Percentiles rank a stretch among this genome's conserved stretches.
These are phyloP conservation scores for Microcebus ravelobensis DNA, from an alignment of 2,113 vertebrate species.

Conservation along the genomic window DNA sequence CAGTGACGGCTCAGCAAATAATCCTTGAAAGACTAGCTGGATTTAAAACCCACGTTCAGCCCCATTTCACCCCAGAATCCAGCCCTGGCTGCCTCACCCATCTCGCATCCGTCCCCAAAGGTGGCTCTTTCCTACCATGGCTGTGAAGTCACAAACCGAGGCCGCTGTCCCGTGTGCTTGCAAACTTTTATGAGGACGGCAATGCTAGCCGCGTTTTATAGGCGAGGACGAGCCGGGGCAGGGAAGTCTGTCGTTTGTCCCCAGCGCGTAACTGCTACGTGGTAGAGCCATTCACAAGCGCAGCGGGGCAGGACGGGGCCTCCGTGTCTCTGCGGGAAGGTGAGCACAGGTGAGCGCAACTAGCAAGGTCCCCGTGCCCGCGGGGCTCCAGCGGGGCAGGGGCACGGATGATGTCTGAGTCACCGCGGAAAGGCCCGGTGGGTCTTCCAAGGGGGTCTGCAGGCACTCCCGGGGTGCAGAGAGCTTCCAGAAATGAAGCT, in stretches of 20 bases:
- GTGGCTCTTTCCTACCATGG: background rate
- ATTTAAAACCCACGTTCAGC: background rate
- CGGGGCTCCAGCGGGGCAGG: background rate
- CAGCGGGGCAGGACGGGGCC: background rate
- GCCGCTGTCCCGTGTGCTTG: rapidly evolving
- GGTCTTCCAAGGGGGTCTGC: background rate
- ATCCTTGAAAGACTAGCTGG: background rate
- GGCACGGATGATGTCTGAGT: background rate
- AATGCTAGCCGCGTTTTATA: rapidly evolving
- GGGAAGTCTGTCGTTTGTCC: background rate
- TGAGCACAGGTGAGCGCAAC: too few species aligned
- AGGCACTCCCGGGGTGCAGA: background rate
- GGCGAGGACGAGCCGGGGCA: background rate
- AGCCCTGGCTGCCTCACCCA: rapidly evolving
- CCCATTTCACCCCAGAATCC: background rate
- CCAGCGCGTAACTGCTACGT: rapidly evolving
- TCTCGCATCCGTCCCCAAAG: rapidly evolving
- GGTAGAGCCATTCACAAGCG: background rate
- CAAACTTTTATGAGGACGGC: rapidly evolving
- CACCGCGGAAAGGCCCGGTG: background rate
- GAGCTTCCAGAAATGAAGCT: background rate
- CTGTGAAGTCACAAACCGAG: background rate
- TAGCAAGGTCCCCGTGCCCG: background rate
- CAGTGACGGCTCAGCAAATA: background rate
- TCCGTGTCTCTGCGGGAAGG: background rate